Percentiles rank a stretch among this genome's conserved stretches.
Evolutionary conservation across 2,888 invertebrate species (phyloP).

Genomic region (Amphipyra tragopoginis): DNA sequence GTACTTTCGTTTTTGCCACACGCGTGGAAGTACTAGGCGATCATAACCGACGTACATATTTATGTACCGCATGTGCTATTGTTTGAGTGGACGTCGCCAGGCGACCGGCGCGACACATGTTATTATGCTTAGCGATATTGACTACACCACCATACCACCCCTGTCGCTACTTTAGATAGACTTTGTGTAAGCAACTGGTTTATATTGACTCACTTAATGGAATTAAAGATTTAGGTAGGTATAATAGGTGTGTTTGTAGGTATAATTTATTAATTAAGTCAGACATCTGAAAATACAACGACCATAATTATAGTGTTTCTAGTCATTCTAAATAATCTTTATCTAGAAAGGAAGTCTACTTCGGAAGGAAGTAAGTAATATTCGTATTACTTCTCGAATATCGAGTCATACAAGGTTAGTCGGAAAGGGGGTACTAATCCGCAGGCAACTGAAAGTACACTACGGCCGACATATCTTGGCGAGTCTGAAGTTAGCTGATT

Average conservation of each 20-base stretch:
- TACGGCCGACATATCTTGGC: no score
- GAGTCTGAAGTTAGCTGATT: no score
- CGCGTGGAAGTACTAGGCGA: conserved; percentile 59
- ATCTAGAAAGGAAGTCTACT: not conserved
- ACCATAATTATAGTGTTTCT: not conserved
- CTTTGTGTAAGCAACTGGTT: not conserved
- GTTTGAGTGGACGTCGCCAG: conserved; percentile 58
- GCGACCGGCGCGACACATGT: conserved; percentile 42
- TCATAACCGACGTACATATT: conserved; percentile 27
- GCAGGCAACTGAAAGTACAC: no score
- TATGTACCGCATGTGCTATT: conserved; percentile 48
- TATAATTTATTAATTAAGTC: conserved; percentile 8
- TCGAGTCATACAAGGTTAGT: no score
- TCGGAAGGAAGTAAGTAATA: no score
- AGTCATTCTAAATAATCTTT: conserved; percentile 5
- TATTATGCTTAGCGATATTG: conserved; percentile 41
- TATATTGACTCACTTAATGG: conserved; percentile 2
- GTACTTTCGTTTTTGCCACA: conserved; percentile 72
- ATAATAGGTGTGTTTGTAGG: no score
- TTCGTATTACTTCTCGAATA: no score
- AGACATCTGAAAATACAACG: not conserved
- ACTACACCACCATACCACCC: conserved; percentile 35
- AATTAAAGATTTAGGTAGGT: conserved; percentile 9
- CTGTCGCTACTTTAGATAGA: not conserved
- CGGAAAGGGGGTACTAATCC: no score